Evolutionary conservation across 2,797 vertebrate species (phyloP), one percentile per base, ranked within the genome.

Genomic region (Oceanodroma leucorhoa): DNA sequence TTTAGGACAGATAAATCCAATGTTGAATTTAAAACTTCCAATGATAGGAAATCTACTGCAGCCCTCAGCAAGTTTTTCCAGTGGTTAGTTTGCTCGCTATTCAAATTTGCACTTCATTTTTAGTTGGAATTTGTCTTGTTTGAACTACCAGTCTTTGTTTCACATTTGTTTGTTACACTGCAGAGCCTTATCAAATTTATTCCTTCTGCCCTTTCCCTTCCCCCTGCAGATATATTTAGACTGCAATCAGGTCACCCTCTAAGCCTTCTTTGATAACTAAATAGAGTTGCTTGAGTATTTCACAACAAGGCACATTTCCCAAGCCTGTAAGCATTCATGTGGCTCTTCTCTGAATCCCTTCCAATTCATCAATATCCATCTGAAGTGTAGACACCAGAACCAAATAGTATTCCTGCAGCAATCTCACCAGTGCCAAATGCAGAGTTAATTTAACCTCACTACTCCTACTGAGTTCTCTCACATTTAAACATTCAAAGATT

Each of bases 321-420:
- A 95, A 67, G 75, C 32, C 90, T 50, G 50, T 50, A 84, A 93
- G 83, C 88, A 89, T 90, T 97, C 90, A 87, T 67, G 71, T 94
- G 78, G 48, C 38, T 92, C 86, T 85, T 92, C 81, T 93, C 78
- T 94, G 93, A 95, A 90, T 92, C 67, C 81, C 38, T 93, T 95
- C 93, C 81, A 93, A 92, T 95, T 95, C 93, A 95, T 95, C 96
- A 96, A 92, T 85, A 95, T 67, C 92, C 90, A 93, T 96, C 92
- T 96, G 81, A 97, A 92, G 60, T 46, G 67, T 87, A 93, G 92
- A 84, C 55, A 83, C 86, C 89, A 93, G 86, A 95, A 96, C 64
- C 75, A 87, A 85, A 55, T 1, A 85, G 45, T 46, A 79, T 95
- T 93, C 78, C 89, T 83, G 75, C 16, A 89, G 71, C 61, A 95